Conservation (phyloP, 2,113 vertebrate genomes). For the Melierax canorus region DNA sequence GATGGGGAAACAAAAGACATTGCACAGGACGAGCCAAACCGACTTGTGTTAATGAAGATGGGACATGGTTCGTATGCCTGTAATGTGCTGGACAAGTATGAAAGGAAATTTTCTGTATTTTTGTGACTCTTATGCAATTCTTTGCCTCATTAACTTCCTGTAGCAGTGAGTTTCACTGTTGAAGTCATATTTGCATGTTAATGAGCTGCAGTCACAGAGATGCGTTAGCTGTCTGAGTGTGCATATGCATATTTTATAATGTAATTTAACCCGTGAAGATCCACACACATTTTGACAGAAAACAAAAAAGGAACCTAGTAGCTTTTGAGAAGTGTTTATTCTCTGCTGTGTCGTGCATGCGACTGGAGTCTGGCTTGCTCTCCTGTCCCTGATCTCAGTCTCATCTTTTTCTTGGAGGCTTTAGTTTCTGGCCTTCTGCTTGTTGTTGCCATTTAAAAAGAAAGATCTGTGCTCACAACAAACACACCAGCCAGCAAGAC, state of each 20-base stretch:
- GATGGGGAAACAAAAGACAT: rapidly evolving
- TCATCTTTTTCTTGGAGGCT: neutral
- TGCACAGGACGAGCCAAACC: neutral
- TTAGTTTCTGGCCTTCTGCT: neutral
- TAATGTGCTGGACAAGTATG: rapidly evolving
- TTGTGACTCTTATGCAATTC: neutral
- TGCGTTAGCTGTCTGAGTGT: neutral
- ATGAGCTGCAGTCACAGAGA: conserved; percentile 1
- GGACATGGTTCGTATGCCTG: neutral
- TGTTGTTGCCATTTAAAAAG: neutral
- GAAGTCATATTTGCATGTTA: conserved; percentile 4
- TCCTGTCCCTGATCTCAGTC: neutral
- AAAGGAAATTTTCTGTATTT: neutral
- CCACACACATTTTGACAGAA: neutral
- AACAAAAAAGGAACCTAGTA: neutral
- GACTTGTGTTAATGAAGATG: neutral
- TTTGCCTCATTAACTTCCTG: conserved; percentile 25
- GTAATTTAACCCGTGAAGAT: neutral
- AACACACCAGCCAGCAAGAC: neutral
- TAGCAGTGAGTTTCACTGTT: neutral
- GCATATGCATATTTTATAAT: neutral
- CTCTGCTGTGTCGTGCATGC: rapidly evolving
- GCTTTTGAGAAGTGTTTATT: neutral
- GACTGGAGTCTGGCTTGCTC: neutral
- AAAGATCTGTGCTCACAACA: neutral